phyloP scores from a whole-genome alignment of 2,888 invertebrate species.

The Slavum lentiscoides region DNA sequence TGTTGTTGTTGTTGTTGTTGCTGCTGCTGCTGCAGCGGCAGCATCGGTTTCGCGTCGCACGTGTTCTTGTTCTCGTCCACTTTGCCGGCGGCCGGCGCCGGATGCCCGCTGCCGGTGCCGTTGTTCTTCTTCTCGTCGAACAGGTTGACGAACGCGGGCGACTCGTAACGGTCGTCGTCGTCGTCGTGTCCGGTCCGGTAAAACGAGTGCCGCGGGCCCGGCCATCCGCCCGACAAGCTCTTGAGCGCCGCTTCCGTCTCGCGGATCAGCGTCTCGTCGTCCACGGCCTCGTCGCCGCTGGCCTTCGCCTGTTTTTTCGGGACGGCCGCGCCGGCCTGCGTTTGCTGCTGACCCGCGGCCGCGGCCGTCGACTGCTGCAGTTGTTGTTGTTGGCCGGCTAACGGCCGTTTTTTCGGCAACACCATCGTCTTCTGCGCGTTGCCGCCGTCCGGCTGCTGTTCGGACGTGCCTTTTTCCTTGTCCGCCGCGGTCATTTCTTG shows the following conservation, averaged over 20 bases:
- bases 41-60: conserved; percentile 44
- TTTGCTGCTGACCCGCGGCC: conserved; percentile 55
- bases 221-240: conserved; percentile 79
- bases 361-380: conserved; percentile 56
- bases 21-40: conserved; percentile 24
- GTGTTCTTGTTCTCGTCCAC: conserved; percentile 61
- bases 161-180: conserved; percentile 70
- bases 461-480: conserved; percentile 22
- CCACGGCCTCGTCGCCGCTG: conserved; percentile 63
- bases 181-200: conserved; percentile 67
- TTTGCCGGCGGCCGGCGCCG: conserved; percentile 63
- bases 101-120: conserved; percentile 64
- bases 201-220: conserved; percentile 67
- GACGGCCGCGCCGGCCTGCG: not conserved
- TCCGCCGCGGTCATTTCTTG: conserved; percentile 36
- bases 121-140: conserved; percentile 78
- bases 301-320: conserved; percentile 58
- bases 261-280: conserved; percentile 80
- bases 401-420: conserved; percentile 41
- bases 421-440: conserved; percentile 37
- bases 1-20: conserved; percentile 24
- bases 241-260: conserved; percentile 87
- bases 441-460: conserved; percentile 17
- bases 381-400: conserved; percentile 3
- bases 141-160: conserved; percentile 79